phyloP scores from a whole-genome alignment of 1,140 invertebrate genomes.

The Steinernema khuongi region DNA sequence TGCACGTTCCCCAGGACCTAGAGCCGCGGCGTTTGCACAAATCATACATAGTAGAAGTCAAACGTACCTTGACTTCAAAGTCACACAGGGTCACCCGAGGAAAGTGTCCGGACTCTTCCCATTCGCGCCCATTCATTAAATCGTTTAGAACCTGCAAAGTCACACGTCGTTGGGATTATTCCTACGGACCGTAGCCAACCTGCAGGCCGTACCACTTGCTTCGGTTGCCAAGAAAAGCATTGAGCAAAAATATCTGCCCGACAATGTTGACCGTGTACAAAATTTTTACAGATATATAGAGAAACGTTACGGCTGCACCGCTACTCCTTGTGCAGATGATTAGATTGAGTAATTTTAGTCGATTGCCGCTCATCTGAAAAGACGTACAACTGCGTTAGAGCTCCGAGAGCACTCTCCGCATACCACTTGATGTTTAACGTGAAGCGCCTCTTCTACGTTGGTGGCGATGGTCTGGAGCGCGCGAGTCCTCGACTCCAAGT shows the following conservation, averaged over 20 bases:
- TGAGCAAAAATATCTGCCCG: constrained; percentile 55
- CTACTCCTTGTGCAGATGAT: constrained; percentile 58
- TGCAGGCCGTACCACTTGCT: constrained; percentile 54
- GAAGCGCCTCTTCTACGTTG: constrained; percentile 57
- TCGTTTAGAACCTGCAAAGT: constrained; percentile 52
- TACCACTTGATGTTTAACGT: constrained; percentile 58
- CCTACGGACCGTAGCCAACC: constrained; percentile 26
- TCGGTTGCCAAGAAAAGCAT: constrained; percentile 52
- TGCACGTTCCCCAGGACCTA: constrained; percentile 56
- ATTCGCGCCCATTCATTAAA: constrained; percentile 57
- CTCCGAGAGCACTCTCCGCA: neutral
- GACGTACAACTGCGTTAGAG: neutral
- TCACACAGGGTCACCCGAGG: constrained; percentile 56
- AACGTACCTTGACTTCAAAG: constrained; percentile 56
- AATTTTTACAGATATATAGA: constrained; percentile 58
- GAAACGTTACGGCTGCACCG: constrained; percentile 57
- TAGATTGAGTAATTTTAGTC: constrained; percentile 51
- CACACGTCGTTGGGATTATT: constrained; percentile 7
- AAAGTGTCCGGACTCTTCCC: constrained; percentile 57
- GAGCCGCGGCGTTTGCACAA: too few species aligned
- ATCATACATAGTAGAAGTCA: constrained; percentile 8
- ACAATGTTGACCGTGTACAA: constrained; percentile 57
- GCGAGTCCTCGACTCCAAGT: constrained; percentile 51
- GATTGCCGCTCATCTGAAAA: constrained; percentile 56
- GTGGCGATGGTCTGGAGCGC: constrained; percentile 57